Conservation (phyloP, 2,888 invertebrate species). For the Creontiades dilutus region DNA sequence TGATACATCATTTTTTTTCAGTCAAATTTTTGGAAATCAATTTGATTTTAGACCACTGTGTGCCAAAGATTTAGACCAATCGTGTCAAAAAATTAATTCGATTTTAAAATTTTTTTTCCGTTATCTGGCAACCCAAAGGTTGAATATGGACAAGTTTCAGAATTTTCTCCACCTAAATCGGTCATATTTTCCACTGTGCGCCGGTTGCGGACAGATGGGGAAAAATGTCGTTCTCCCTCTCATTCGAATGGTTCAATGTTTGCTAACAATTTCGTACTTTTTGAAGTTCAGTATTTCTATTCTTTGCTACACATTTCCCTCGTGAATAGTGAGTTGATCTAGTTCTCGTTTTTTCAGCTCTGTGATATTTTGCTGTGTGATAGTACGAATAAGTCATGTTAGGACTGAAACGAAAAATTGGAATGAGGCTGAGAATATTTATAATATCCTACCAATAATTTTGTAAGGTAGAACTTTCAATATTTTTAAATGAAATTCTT, state of each 20-base stretch:
- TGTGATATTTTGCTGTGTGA: neutral
- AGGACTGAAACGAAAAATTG: neutral
- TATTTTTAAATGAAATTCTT: neutral
- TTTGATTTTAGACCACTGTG: no score
- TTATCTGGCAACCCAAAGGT: no score
- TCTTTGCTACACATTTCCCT: neutral
- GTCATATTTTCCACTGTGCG: no score
- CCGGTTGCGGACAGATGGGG: constrained; percentile 40
- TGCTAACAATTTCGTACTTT: neutral
- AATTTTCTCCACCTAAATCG: no score
- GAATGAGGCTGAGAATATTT: neutral
- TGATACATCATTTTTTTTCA: no score
- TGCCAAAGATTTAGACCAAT: no score
- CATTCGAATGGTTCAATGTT: neutral
- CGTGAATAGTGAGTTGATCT: neutral
- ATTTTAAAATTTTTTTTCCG: no score
- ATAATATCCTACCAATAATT: constrained; percentile 3
- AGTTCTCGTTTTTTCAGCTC: neutral
- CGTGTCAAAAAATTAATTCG: no score
- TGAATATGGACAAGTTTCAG: no score
- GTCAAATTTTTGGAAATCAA: no score
- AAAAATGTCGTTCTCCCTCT: constrained; percentile 21
- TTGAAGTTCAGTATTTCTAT: neutral
- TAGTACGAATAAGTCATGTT: neutral
- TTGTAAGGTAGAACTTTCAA: neutral